Conservation (phyloP, 2,113 vertebrate species). For the Ahaetulla prasina region DNA sequence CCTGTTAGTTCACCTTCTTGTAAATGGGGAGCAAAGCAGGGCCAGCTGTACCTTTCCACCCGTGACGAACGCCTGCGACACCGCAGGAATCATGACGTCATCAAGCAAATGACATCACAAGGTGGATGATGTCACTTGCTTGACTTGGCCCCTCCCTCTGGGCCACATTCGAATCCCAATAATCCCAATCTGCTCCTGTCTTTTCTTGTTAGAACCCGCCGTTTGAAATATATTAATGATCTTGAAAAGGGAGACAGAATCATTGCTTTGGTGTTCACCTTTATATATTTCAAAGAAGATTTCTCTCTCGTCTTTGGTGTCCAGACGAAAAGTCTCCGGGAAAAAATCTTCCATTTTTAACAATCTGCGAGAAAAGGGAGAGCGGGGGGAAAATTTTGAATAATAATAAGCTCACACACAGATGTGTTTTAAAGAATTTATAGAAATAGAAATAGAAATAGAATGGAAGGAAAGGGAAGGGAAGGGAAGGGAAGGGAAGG, state of each 20-base stretch:
- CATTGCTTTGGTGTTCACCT: conserved; percentile 60
- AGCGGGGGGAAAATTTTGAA: background rate
- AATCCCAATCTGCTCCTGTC: background rate
- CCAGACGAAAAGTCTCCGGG: conserved; percentile 82
- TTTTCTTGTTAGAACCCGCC: background rate
- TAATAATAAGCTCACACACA: background rate
- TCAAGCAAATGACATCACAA: background rate
- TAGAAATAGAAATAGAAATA: no score
- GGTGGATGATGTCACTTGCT: background rate
- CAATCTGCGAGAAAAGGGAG: conserved; percentile 53
- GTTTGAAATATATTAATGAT: background rate
- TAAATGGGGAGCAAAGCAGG: background rate
- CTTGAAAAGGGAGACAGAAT: background rate
- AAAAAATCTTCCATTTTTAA: conserved; percentile 85
- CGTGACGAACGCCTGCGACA: background rate
- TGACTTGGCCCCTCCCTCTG: no score
- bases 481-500: no score
- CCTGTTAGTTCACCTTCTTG: background rate
- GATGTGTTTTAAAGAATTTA: background rate
- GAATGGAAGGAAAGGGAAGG: no score
- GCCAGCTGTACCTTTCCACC: background rate
- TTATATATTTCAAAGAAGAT: conserved; percentile 75
- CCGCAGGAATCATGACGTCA: background rate
- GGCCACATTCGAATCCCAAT: background rate
- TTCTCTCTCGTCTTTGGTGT: conserved; percentile 76